Conservation (phyloP, 2,888 invertebrate species). For the Cataglyphis altisquamis region DNA sequence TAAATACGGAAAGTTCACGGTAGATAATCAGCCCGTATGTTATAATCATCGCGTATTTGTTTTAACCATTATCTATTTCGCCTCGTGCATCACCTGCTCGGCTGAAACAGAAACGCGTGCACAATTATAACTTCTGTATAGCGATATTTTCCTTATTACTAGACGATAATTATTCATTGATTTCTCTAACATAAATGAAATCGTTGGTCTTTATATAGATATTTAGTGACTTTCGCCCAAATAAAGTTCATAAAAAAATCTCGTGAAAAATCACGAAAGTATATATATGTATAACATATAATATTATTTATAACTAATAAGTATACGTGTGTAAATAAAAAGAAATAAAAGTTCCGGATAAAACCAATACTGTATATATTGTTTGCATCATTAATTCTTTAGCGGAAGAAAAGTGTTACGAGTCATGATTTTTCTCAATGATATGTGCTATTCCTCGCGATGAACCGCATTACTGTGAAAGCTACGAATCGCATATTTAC, state of each 20-base stretch:
- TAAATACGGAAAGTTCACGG: constrained; percentile 83
- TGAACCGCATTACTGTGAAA: constrained; percentile 62
- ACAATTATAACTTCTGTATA: constrained; percentile 44
- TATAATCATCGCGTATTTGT: constrained; percentile 85
- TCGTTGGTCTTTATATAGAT: constrained; percentile 2
- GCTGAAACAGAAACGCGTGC: constrained; percentile 61
- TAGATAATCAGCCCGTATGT: constrained; percentile 86
- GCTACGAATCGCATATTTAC: constrained; percentile 80
- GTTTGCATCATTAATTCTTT: background rate
- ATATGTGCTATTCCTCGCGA: constrained; percentile 6
- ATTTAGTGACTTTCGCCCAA: constrained; percentile 14
- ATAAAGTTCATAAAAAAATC: background rate
- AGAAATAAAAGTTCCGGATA: background rate
- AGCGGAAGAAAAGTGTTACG: background rate
- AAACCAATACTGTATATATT: background rate
- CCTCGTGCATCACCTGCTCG: constrained; percentile 79
- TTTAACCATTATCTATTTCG: constrained; percentile 84
- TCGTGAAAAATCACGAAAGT: background rate
- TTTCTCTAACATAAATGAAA: constrained; percentile 13
- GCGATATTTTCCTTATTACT: constrained; percentile 35
- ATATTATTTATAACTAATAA: background rate
- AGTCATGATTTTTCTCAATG: background rate
- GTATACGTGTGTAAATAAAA: background rate
- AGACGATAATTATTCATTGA: constrained; percentile 45
- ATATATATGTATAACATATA: background rate